These are phyloP conservation scores for Meda fulgida DNA, from an alignment of 2,797 vertebrate species.

Conservation along the genomic window DNA sequence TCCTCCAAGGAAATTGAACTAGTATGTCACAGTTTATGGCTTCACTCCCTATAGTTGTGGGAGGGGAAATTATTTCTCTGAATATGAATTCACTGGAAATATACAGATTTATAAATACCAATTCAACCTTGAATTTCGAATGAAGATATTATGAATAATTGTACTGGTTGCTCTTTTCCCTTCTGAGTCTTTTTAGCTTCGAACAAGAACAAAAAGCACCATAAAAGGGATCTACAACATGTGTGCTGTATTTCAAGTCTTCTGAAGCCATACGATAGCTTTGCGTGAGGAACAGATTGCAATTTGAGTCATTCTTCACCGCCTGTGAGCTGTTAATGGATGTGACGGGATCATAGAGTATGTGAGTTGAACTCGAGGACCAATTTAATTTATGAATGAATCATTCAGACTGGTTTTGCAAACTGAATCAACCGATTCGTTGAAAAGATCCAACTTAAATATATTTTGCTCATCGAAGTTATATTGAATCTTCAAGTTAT, in stretches of 20 bases:
- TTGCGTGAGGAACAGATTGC: slow-evolving; percentile 13
- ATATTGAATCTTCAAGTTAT: neutral
- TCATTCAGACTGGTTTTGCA: neutral
- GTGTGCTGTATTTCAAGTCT: neutral
- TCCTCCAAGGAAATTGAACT: slow-evolving; percentile 52
- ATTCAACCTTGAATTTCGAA: neutral
- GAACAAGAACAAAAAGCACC: neutral
- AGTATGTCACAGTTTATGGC: slow-evolving; percentile 48
- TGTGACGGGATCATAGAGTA: neutral
- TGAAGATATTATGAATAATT: neutral
- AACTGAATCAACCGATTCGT: neutral
- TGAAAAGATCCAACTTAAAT: neutral
- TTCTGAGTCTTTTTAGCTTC: neutral
- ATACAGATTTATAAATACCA: neutral
- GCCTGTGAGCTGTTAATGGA: neutral
- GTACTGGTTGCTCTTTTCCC: neutral
- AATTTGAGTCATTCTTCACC: slow-evolving; percentile 3
- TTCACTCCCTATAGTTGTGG: slow-evolving; percentile 38
- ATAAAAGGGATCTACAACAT: neutral
- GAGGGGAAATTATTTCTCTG: slow-evolving; percentile 34
- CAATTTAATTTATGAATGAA: slow-evolving; percentile 16
- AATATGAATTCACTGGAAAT: slow-evolving; percentile 5
- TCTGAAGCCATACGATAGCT: neutral
- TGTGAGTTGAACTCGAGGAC: neutral
- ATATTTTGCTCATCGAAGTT: neutral